Percentiles rank a stretch among this genome's conserved stretches.
Conservation (phyloP, 2,888 invertebrate genomes). For the Ochlodes sylvanus region DNA sequence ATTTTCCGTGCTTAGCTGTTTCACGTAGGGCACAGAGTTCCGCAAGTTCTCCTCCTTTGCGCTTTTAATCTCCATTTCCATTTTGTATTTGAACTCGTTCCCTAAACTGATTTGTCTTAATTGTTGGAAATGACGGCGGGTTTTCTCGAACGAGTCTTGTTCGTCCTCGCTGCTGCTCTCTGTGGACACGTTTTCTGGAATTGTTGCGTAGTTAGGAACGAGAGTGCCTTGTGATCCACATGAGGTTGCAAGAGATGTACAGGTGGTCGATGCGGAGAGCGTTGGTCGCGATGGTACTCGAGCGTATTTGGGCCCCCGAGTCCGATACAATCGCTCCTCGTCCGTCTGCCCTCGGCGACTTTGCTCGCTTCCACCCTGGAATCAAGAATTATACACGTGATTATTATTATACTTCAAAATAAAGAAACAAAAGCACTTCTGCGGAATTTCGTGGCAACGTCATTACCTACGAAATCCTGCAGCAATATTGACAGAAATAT, state of each 20-base stretch:
- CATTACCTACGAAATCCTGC: constrained; percentile 5
- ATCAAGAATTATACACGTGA: constrained; percentile 46
- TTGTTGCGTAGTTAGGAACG: constrained; percentile 74
- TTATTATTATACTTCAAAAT: background rate
- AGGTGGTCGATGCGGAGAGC: constrained; percentile 85
- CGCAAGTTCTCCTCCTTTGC: constrained; percentile 86
- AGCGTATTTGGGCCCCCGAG: constrained; percentile 77
- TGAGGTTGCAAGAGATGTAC: constrained; percentile 85
- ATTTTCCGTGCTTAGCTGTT: constrained; percentile 85
- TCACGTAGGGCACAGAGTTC: constrained; percentile 85
- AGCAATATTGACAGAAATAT: constrained; percentile 33
- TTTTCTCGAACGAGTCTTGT: constrained; percentile 82
- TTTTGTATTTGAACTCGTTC: constrained; percentile 86
- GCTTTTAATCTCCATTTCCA: constrained; percentile 87
- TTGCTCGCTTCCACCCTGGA: constrained; percentile 78
- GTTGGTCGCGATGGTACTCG: constrained; percentile 80
- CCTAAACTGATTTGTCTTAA: constrained; percentile 86
- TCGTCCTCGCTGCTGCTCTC: constrained; percentile 82
- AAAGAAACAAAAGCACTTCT: background rate
- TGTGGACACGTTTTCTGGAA: constrained; percentile 72
- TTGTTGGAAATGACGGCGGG: constrained; percentile 86
- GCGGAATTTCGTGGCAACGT: constrained; percentile 3
- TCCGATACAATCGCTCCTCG: constrained; percentile 74
- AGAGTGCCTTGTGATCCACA: constrained; percentile 79
- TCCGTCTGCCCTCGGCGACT: constrained; percentile 72